phyloP scores from a whole-genome alignment of 2,888 invertebrate species.

The Cyaniris semiargus region DNA sequence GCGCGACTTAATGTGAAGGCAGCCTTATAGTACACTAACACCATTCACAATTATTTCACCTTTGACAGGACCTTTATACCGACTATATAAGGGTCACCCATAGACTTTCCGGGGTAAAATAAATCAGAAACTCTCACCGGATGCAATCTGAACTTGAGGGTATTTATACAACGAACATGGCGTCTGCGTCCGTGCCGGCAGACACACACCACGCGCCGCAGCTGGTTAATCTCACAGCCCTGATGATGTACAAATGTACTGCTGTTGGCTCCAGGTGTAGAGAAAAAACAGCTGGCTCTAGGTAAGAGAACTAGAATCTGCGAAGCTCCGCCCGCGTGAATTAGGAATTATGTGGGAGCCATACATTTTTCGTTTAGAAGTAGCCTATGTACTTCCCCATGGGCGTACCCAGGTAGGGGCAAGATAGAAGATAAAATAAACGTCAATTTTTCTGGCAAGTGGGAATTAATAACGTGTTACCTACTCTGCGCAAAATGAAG shows the following conservation, averaged over 20 bases:
- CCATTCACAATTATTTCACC: background rate
- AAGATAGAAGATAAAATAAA: no score
- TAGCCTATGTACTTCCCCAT: background rate
- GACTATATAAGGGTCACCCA: background rate
- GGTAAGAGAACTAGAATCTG: background rate
- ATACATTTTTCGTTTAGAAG: no score
- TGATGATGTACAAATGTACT: conserved; percentile 1
- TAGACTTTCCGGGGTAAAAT: background rate
- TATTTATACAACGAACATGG: background rate
- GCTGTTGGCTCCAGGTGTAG: background rate
- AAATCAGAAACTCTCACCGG: background rate
- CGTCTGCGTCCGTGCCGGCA: background rate
- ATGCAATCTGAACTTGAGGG: conserved; percentile 15
- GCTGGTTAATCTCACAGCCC: conserved; percentile 6
- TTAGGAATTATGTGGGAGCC: no score
- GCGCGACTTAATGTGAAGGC: no score
- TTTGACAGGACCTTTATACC: background rate
- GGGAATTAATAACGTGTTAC: no score
- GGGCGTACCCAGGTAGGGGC: no score
- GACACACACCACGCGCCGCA: background rate
- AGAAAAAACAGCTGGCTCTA: background rate
- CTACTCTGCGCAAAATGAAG: no score
- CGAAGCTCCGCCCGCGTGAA: no score
- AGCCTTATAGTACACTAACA: no score
- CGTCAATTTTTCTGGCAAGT: no score